phyloP scores from a whole-genome alignment of 2,888 invertebrate genomes.

The Plebejus anna region DNA sequence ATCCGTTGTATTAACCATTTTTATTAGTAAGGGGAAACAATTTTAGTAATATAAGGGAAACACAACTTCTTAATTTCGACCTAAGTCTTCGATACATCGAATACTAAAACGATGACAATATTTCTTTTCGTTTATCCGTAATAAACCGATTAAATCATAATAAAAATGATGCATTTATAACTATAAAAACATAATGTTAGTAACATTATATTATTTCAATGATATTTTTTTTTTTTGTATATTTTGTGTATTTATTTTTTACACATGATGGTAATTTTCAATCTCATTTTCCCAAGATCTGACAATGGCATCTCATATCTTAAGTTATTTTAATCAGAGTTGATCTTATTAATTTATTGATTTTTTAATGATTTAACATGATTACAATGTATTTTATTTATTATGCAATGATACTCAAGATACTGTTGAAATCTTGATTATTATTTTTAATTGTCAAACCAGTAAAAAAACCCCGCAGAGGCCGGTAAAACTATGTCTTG shows the following conservation, averaged over 20 bases:
- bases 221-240: neutral
- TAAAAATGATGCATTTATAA: slow-evolving; percentile 18
- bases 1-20: neutral
- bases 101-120: slow-evolving; percentile 21
- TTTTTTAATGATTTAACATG: neutral
- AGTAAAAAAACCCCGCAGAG: neutral
- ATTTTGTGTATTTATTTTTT: neutral
- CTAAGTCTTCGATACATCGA: slow-evolving; percentile 7
- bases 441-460: neutral
- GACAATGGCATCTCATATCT: neutral
- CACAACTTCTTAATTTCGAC: neutral
- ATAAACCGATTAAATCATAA: neutral
- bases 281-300: neutral
- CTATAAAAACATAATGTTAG: neutral
- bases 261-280: neutral
- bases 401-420: neutral
- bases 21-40: neutral
- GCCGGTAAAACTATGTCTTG: neutral
- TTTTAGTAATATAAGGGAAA: neutral
- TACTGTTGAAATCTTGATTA: neutral
- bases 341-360: neutral
- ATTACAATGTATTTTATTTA: neutral
- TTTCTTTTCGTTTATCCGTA: neutral
- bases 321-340: neutral
- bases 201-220: neutral